A percentile compares a stretch with the other conserved stretches of the same genome.
Conservation (phyloP, 1,140 invertebrate genomes). For the Hetaerina americana region DNA sequence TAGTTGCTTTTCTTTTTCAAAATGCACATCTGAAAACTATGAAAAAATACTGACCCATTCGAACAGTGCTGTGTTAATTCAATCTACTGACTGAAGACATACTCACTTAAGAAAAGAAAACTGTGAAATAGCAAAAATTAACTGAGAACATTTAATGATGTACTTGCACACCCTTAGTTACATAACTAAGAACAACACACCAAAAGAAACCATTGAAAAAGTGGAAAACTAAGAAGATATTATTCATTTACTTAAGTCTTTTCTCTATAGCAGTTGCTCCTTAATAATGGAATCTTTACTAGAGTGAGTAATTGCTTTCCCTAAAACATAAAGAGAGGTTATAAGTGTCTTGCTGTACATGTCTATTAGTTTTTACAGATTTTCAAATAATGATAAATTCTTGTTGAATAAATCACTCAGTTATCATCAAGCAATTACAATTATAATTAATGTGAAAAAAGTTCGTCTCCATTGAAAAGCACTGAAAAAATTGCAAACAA, state of each 20-base stretch:
- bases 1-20: too few relatives aligned
- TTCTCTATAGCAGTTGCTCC: background rate
- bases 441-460: background rate
- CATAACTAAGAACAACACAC: background rate
- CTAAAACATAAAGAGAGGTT: background rate
- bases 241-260: conserved; percentile 1
- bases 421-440: background rate
- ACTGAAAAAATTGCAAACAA: background rate
- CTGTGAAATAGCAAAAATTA: too few relatives aligned
- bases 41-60: too few relatives aligned
- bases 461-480: background rate
- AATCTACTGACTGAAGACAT: too few relatives aligned
- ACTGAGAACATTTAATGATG: too few relatives aligned
- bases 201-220: background rate
- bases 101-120: too few relatives aligned
- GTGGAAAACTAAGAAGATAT: background rate
- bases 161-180: background rate
- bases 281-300: conserved; percentile 1
- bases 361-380: background rate
- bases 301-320: background rate
- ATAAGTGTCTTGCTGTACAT: background rate
- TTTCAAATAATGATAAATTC: background rate
- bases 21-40: too few relatives aligned
- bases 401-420: background rate
- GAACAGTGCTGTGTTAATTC: too few relatives aligned